phyloP scores from a whole-genome alignment of 1,140 invertebrate species.

The Apolygus lucorum region DNA sequence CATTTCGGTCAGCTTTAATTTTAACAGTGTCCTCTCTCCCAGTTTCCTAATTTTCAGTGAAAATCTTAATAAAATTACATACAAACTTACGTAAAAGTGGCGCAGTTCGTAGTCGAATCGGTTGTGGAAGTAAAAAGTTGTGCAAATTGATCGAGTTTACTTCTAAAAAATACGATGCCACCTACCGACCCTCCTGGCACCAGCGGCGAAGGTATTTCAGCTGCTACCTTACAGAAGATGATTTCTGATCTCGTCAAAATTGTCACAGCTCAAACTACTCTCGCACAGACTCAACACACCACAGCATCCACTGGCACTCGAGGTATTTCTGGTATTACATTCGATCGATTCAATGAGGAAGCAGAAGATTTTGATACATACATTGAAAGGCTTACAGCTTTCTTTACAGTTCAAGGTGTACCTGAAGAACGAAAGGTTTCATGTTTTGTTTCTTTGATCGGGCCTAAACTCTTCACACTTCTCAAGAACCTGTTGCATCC shows the following conservation, averaged over 20 bases:
- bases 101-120: too few species aligned
- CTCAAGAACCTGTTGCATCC: neutral
- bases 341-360: conserved; percentile 2
- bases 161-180: too few species aligned
- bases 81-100: too few species aligned
- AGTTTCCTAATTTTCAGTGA: too few species aligned
- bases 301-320: neutral
- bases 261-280: neutral
- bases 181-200: too few species aligned
- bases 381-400: neutral
- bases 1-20: too few species aligned
- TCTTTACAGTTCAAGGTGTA: neutral
- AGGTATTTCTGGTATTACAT: neutral
- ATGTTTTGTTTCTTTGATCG: neutral
- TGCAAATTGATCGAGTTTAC: too few species aligned
- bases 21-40: too few species aligned
- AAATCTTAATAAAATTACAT: too few species aligned
- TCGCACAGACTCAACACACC: neutral
- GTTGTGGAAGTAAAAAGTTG: too few species aligned
- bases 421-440: neutral
- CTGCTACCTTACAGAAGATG: neutral
- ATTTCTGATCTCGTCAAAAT: neutral
- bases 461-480: neutral
- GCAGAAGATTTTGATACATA: neutral
- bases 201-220: neutral